Conservation (phyloP, 1,140 invertebrate genomes). For the Melipona quadrifasciata region DNA sequence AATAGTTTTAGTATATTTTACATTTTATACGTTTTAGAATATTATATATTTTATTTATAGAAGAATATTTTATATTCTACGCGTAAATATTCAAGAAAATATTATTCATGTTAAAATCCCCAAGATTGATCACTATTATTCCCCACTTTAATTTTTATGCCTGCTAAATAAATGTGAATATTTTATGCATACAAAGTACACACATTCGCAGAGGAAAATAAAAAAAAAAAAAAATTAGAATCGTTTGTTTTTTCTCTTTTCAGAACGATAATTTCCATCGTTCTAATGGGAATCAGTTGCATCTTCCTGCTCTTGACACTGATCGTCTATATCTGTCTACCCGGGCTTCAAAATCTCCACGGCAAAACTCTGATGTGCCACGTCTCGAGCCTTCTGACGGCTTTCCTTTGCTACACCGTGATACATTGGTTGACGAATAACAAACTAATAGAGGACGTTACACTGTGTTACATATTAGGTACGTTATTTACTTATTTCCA, state of each 20-base stretch:
- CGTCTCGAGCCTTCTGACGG: constrained; percentile 84
- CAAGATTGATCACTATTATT: too few species aligned
- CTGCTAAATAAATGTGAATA: too few species aligned
- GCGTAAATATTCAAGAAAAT: too few species aligned
- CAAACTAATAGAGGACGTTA: not conserved
- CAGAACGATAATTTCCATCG: constrained; percentile 54
- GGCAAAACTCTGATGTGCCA: constrained; percentile 88
- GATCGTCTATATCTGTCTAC: constrained; percentile 85
- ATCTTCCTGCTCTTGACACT: constrained; percentile 85
- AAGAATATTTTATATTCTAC: too few species aligned
- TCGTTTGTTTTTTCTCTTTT: not conserved
- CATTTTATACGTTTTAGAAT: too few species aligned
- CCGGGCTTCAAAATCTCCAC: constrained; percentile 86
- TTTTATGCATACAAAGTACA: too few species aligned
- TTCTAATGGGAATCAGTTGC: constrained; percentile 71
- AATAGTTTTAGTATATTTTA: too few species aligned
- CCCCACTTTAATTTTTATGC: too few species aligned
- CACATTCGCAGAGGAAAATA: not conserved
- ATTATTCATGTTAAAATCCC: too few species aligned
- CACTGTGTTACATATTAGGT: constrained; percentile 70
- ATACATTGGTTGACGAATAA: constrained; percentile 51
- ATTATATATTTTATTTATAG: too few species aligned
- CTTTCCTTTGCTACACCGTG: constrained; percentile 83
- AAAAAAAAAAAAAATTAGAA: not conserved
- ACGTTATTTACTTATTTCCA: constrained; percentile 10